Base-by-base conservation (phyloP, 2,888 invertebrate species). In the Drosophila hamatofila region DNA sequence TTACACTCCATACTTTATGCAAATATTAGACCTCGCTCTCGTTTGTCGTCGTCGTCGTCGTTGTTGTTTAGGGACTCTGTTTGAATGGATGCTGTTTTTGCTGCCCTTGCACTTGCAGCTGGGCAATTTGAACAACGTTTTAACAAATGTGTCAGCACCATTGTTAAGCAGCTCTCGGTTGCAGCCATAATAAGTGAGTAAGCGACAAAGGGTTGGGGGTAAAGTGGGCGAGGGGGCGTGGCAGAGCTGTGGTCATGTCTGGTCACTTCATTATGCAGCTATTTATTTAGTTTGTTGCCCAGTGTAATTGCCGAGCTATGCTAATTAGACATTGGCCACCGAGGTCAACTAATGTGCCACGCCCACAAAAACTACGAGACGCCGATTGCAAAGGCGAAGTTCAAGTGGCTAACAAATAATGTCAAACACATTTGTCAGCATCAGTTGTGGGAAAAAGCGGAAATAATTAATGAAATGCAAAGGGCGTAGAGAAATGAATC, bases 251-350 rank as follows among this genome's bases (percentile, higher is more conserved):
- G 78, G 54, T 72, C 80, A 60, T 77, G 76, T 75, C 72, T 68
- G 61, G 72, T 65, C 76, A 76, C 58, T 80, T 75, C 76, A 80
- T 75, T 75, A 80, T 78, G 76, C 80, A 75, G 62, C 64, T 70
- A 66, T 75, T 79, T 75, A 66, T 75, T 75, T 74, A 63, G 66
- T 66, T 49, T 70, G 65, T 42, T 60, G 62, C 35, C 49, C 57
- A 75, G 58, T 75, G 75, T 75, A 57, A 61, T 60, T 58, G 51
- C 48, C 18, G 33, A 35, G 63, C 39, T 63, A 80, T 72, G 86
- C 86, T 86, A 83, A 83, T 83, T 78, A 88, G 86, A 75, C 59
- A 69, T 66, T 63, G 35, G 41, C 48, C 80, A 64, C 55, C 18
- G 60, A 61, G 71, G 77, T 75, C 75, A 79, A 64, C 62, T 42